phyloP scores from a whole-genome alignment of 2,888 invertebrate species.

The Blastobasis lacticolella region DNA sequence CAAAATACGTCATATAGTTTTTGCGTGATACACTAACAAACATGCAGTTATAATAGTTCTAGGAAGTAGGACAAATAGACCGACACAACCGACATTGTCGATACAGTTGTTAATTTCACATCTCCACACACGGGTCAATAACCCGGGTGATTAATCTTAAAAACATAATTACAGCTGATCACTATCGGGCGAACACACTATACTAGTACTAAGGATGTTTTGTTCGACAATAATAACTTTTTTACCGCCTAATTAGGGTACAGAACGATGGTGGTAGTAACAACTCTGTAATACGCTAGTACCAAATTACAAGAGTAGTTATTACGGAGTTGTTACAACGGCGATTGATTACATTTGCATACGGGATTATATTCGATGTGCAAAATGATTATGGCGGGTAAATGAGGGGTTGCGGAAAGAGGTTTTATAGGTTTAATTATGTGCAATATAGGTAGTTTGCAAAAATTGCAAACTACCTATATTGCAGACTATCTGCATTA shows the following conservation, averaged over 20 bases:
- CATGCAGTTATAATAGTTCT: neutral
- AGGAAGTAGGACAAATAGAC: neutral
- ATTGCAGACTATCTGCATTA: too few species aligned
- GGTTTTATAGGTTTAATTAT: too few species aligned
- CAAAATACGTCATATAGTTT: neutral
- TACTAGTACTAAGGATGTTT: constrained; percentile 51
- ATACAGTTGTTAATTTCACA: constrained; percentile 3
- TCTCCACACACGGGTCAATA: constrained; percentile 23
- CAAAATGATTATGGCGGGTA: too few species aligned
- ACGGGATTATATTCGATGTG: neutral
- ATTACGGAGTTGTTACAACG: neutral
- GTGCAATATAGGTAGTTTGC: too few species aligned
- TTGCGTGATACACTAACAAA: neutral
- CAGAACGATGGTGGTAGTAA: constrained; percentile 8
- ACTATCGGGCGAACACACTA: constrained; percentile 32
- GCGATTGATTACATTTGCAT: neutral
- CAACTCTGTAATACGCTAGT: constrained; percentile 30
- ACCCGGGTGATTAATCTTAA: constrained; percentile 36
- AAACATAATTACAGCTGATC: constrained; percentile 56
- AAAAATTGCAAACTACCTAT: too few species aligned
- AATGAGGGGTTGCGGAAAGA: too few species aligned
- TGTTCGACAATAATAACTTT: constrained; percentile 37
- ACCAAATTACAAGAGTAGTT: constrained; percentile 15
- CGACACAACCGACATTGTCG: neutral
- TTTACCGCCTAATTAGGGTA: constrained; percentile 36